Evolutionary conservation across 2,113 vertebrate genomes (phyloP), one percentile per base, ranked within the genome.

Genomic region (Cyprinus carpio): DNA sequence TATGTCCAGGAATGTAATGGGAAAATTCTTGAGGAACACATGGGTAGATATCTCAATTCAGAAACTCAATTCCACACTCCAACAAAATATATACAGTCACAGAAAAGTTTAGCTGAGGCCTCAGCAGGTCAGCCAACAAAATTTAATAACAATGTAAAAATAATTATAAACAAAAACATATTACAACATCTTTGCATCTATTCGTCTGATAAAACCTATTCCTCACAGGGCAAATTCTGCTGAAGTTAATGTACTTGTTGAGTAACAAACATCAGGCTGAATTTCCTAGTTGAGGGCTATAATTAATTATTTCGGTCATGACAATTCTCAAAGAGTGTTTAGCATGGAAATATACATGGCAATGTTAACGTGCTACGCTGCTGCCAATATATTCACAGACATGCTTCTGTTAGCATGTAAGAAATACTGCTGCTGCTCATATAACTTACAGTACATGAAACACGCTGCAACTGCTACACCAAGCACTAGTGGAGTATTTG

Each of bases 1-100:
- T 64, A 16, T 84, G 67, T 88, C 85, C 81, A 83, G 71, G 46
- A 88, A 86, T n/a, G 69, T 27, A 85, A 71, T 13, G 56, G 75
- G 43, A 64, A 78, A 34, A 81, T 64, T 8, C 85, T 75, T 81
- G 3, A 85, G 87, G n/a, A 65, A 46, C 37, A 65, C 51, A 78
- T 0, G 25, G 12, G 15, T 64, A 25, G 8, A 79, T 37, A 60
- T 81, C 58, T 81, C 37, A 46, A 81, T 81, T 65, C 7, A 64
- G 23, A 20, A 31, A 27, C 7, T 40, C 12, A 31, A 27, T 4
- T 40, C 12, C 6, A 79, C 4, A 43, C 6, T 25, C 8, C 34
- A 75, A 46, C 71, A 74, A 74, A 46, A 60, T n/a, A 10, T 9
- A 60, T 10, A 58, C 20, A 11, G 56, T 60, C 56, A n/a, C 8